Percentiles rank a stretch among this genome's conserved stretches.
phyloP scores from a whole-genome alignment of 2,797 vertebrate species.

The Amblyraja radiata region DNA sequence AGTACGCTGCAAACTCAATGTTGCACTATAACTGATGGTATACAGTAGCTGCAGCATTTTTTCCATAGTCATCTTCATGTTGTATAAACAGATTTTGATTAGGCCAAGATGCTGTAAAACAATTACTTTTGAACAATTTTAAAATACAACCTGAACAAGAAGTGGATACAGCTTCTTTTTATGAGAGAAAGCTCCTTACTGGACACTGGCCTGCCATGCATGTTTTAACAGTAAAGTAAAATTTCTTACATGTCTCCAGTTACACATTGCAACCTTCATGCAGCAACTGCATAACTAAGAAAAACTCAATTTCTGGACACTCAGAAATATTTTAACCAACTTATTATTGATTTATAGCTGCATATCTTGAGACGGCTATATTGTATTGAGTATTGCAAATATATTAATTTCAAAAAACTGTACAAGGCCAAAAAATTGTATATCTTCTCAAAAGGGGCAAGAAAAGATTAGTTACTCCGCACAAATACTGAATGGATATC shows the following conservation, averaged over 20 bases:
- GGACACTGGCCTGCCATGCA: constrained; percentile 21
- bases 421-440: constrained; percentile 26
- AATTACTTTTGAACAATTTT: constrained; percentile 32
- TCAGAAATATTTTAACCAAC: constrained; percentile 21
- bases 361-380: background rate
- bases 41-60: constrained; percentile 25
- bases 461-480: constrained; percentile 1
- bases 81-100: constrained; percentile 35
- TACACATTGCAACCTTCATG: constrained; percentile 31
- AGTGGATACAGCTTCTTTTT: constrained; percentile 25
- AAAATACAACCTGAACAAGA: constrained; percentile 30
- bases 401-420: constrained; percentile 38
- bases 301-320: background rate
- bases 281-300: constrained; percentile 25
- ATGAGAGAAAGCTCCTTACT: background rate
- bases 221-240: constrained; percentile 27
- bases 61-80: constrained; percentile 15
- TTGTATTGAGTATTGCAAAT: constrained; percentile 32
- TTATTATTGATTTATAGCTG: constrained; percentile 6
- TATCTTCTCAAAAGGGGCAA: constrained; percentile 33
- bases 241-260: constrained; percentile 20
- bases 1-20: constrained; percentile 35
- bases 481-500: constrained; percentile 16
- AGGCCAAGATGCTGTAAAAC: constrained; percentile 21
- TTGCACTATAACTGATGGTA: constrained; percentile 25